Base-by-base conservation (phyloP, 1,140 invertebrate species). In the Drosophila lacteicornis region DNA sequence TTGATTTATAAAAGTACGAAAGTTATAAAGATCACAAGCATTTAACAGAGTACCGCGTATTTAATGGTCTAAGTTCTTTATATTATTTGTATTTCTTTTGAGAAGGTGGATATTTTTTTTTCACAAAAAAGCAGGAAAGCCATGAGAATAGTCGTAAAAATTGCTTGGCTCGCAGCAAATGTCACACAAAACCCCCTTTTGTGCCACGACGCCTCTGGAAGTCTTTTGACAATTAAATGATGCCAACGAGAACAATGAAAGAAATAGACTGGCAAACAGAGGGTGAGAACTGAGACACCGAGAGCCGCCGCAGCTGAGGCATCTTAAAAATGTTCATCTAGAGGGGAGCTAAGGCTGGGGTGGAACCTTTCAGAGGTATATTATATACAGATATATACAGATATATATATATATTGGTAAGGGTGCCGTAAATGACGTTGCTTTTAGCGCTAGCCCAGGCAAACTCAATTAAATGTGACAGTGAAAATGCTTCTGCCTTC, bases 391-490 rank as follows among this genome's bases (percentile, higher is more conserved):
- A 8, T 38, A 9, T 49, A 9, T 25, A 49, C 5, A 25, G 36
- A 36, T 55, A 55, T 22, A 22, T 22, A 22, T 55, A 40, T 40
- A 56, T 25, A 56, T 56, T 40, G 53, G 42, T 43, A 25, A 58
- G 74, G 62, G 63, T 65, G 66, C 51, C 58, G 62, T 77, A 90
- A 87, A 90, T 84, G 84, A 88, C 85, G 77, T 84, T 80, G 84
- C 84, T 88, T 88, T 88, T 88, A 88, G 81, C 84, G 84, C 43
- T 30, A 73, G 66, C 51, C 73, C 53, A 62, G 75, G 67, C 79
- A 91, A 90, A 90, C 85, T 90, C 85, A 90, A 90, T 90, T 90
- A 90, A 90, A 91, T 91, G 86, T 91, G 85, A 91, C 85, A 90
- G 86, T 82, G 86, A 75, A 91, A 91, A 90, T 74, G 77, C 53